Base-by-base conservation (phyloP, 2,113 vertebrate genomes). In the Cervus canadensis region DNA sequence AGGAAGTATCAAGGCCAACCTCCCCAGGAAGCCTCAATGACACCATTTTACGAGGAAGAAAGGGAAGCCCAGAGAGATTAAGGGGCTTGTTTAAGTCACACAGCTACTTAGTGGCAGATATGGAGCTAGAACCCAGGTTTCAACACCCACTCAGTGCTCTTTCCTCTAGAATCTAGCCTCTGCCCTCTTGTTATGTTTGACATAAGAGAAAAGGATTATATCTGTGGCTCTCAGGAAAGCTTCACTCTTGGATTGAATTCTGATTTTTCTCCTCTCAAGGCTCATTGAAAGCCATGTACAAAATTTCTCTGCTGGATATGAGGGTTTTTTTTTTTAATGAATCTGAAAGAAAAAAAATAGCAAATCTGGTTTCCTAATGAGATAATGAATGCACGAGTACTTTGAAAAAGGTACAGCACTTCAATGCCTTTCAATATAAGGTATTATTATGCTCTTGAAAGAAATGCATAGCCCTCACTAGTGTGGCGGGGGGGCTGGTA, bases 341-440 rank as follows among this genome's bases (percentile, higher is more conserved):
- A 76, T 76, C 59, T 52, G 17, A 94, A 97, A 45, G n/a, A 90
- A 95, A 94, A 94, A 94, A 97, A 97, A 76, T 79, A 97, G 96
- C 94, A 94, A 96, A 89, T 94, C 91, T 84, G 91, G 71, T 94
- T 59, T 59, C 97, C 96, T 97, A 97, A 98, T 97, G 97, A 98
- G 96, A 97, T 98, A 94, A 97, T 94, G 96, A 97, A 91, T 93
- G 96, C 96, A 94, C 60, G 86, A 96, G 85, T n/a, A 71, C 60
- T 96, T 91, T 96, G 82, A 94, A 96, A 96, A 85, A 96, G 76
- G 85, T 88, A 7, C 23, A 56, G 81, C 79, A 71, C 52, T 87
- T 89, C 92, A 56, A 83, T 48, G 82, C 95, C 79, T 96, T 94
- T 93, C 85, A 43, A 96, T 64, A 48, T 17, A 93, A 96, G 85